Base-by-base conservation (phyloP, 2,888 invertebrate species). In the Leistus spinibarbis region DNA sequence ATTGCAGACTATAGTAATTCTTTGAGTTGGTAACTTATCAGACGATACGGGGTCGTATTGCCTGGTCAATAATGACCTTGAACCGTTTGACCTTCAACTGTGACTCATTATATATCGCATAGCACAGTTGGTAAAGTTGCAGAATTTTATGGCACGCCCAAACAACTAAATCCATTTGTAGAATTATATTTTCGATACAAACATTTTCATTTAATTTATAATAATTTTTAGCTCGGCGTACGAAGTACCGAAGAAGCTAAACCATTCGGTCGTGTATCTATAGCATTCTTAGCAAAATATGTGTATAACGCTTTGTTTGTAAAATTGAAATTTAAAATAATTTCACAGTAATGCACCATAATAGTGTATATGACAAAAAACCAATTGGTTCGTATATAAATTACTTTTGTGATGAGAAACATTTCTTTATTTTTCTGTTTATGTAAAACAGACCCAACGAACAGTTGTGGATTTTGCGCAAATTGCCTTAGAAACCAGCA, bases 81-180 rank as follows among this genome's bases (percentile, higher is more conserved):
- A 27, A 16, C 10, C 57, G 57, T 40, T 69, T 69, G 69, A 69
- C 69, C 69, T 60, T 69, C 27, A 69, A 69, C 69, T 69, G 69
- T 69, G 69, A 69, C 27, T 69, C 60, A 69, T 53, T 16, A 5
- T 63, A 5, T 13, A 64, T n/a, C n/a, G 24, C 24, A 62, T 62
- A 22, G 24, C 9, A 22, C 9, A 62, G 10, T 40, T 40, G 40
- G 40, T 40, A 40, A 10, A 40, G 40, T 40, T 40, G 40, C 40
- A 40, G 40, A 40, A 40, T 40, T 40, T 40, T 40, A 40, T 40
- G 13, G 40, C 40, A 40, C 40, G 40, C 40, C 40, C 40, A 40
- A 40, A 10, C 40, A 24, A 24, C 24, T 4, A n/a, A n/a, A n/a
- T n/a, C n/a, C n/a, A n/a, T n/a, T n/a, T n/a, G n/a, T n/a, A n/a